Evolutionary conservation across 2,888 invertebrate genomes (phyloP).

Genomic region (Drosophila phalerata): DNA sequence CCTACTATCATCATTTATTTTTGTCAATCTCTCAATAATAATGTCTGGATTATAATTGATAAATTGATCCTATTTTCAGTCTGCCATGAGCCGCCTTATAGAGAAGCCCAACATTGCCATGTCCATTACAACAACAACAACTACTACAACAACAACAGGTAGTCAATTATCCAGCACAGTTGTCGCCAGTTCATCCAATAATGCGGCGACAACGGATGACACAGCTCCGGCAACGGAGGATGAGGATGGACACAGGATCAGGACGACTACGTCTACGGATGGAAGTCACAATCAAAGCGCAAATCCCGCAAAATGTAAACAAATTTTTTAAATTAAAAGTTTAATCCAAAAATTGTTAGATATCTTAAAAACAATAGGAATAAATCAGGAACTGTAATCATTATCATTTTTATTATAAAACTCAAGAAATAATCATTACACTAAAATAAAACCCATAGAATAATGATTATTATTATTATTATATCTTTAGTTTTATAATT

Average conservation of each 20-base stretch:
- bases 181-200: conserved; percentile 29
- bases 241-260: conserved; percentile 40
- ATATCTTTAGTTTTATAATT: no score
- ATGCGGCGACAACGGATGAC: conserved; percentile 38
- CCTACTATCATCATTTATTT: conserved; percentile 13
- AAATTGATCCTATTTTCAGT: conserved; percentile 54
- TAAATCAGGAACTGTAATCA: no score
- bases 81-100: conserved; percentile 85
- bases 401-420: no score
- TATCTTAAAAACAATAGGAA: no score
- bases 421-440: no score
- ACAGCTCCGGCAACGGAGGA: conserved; percentile 45
- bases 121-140: conserved; percentile 82
- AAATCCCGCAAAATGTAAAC: conserved; percentile 32
- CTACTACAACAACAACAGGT: conserved; percentile 74
- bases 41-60: conserved; percentile 7
- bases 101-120: conserved; percentile 85
- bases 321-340: background rate
- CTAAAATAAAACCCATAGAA: no score
- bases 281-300: conserved; percentile 24
- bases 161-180: conserved; percentile 72
- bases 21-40: background rate
- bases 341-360: background rate
- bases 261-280: conserved; percentile 7
- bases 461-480: no score